Base-by-base conservation (phyloP, 1,140 invertebrate species). In the Drosophila virilis region DNA sequence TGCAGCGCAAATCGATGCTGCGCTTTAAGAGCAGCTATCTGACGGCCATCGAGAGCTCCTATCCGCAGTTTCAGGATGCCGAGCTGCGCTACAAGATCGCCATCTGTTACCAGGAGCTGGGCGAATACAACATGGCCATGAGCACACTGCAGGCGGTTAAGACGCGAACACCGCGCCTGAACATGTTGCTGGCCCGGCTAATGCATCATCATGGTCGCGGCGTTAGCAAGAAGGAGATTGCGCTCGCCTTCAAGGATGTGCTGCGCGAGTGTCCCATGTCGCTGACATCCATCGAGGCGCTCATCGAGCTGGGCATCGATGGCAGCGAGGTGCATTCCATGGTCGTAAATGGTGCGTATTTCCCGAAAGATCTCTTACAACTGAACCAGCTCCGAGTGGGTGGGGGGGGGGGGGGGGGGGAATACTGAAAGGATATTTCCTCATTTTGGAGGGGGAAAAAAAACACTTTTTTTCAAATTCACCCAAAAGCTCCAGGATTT, bases 221-320 rank as follows among this genome's bases (percentile, higher is more conserved):
- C 92, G 94, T 96, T 65, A 91, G 95, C 93, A 95, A 96, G 69
- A 86, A 94, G 38, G 95, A 95, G 33, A 96, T 96, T 0, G 94
- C 95, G 40, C 94, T 94, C 1, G 94, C 94, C 22, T 97, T 95
- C 83, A 96, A 96, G 90, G 96, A 97, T 93, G 95, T 97, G 13
- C 78, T 97, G 12, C 93, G 94, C 90, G 96, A 96, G 90, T 96
- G 96, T 92, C 96, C 96, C 1, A 92, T 97, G 70, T 95, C 96
- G 0, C 69, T 97, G 33, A 95, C 96, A 80, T 95, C 96, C 17
- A 94, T 95, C 1, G 94, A 95, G 81, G 94, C 94, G 15, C 92
- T 97, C 6, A 88, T 97, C 33, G 93, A 94, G 52, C 84, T 97
- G 35, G 95, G 96, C 32, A 94, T 96, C 8, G 96, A 95, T 84